Evolutionary conservation across 2,113 vertebrate species (phyloP), one percentile per base, ranked within the genome.

Genomic region (Lepus americanus): DNA sequence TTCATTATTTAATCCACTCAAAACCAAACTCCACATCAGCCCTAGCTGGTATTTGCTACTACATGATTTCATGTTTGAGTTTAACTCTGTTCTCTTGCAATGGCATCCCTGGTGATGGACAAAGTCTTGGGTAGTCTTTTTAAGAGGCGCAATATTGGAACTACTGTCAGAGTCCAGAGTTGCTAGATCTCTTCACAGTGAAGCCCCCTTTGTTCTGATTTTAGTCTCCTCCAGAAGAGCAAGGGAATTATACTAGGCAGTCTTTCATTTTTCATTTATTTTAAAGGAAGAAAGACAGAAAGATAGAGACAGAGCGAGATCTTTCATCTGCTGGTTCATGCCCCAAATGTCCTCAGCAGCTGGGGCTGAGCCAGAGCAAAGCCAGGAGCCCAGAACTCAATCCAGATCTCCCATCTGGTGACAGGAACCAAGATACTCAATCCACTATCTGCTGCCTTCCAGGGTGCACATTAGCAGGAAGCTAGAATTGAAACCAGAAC

Each of bases 201-300:
- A 73, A 33, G 20, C 6, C 33, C 59, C n/a, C n/a, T 70, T 74
- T 31, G 53, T 51, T 64, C 92, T 81, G 10, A 64, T 72, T 53
- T 95, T 27, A 66, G 16, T 17, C 9, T 29, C 29, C 49, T 66
- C 59, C 33, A 1, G 3, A 9, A 31, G 70, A 44, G 4, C 25
- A 59, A 14, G 6, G 2, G 0, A 1, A 0, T 27, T 49, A 19
- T 72, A 9, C 53, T 29, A 55, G 16, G 44, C 61, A 44, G 14
- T 59, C 55, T 59, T 44, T 44, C 4, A 59, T 59, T 59, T 59
- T 59, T 59, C 19, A 19, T 17, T 59, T 14, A 19, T 59, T 59
- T 59, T 17, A 59, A 59, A 59, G 55, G 55, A 59, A 19, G 55
- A 59, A 19, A 59, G 55, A 59, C 55, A 59, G 55, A 59, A 14